Percentiles rank a stretch among this genome's conserved stretches.
phyloP scores from a whole-genome alignment of 1,140 invertebrate genomes.

The silkworm (Bombyx mori) region DNA sequence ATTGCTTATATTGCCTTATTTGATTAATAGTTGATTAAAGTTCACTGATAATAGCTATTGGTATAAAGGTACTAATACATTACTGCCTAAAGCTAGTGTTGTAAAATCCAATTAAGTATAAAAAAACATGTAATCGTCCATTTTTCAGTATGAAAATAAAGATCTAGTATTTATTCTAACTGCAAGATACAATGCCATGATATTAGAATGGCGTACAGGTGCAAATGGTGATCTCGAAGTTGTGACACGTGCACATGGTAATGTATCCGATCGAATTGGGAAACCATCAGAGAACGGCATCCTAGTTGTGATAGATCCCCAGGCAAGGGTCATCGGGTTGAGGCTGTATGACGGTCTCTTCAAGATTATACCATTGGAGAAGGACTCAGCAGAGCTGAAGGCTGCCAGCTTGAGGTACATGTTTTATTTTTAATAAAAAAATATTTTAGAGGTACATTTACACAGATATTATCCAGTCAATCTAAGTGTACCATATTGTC shows the following conservation, averaged over 20 bases:
- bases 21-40: too few relatives aligned
- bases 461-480: too few relatives aligned
- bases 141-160: slow-evolving; percentile 89
- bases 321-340: slow-evolving; percentile 94
- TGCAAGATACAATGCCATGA: slow-evolving; percentile 95
- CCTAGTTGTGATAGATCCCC: slow-evolving; percentile 95
- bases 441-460: too few relatives aligned
- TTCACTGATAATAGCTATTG: too few relatives aligned
- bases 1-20: too few relatives aligned
- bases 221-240: slow-evolving; percentile 87
- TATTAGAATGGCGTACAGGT: slow-evolving; percentile 86
- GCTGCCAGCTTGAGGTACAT: slow-evolving; percentile 89
- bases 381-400: slow-evolving; percentile 93
- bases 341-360: slow-evolving; percentile 97
- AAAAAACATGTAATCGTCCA: background rate
- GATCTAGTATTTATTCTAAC: slow-evolving; percentile 96
- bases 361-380: slow-evolving; percentile 95
- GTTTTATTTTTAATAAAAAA: background rate
- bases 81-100: too few relatives aligned
- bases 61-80: too few relatives aligned
- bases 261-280: slow-evolving; percentile 92
- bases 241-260: slow-evolving; percentile 95
- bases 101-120: background rate
- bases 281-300: slow-evolving; percentile 95
- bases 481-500: too few relatives aligned